Base-by-base conservation (phyloP, 2,797 vertebrate genomes). In the Coilia nasus region DNA sequence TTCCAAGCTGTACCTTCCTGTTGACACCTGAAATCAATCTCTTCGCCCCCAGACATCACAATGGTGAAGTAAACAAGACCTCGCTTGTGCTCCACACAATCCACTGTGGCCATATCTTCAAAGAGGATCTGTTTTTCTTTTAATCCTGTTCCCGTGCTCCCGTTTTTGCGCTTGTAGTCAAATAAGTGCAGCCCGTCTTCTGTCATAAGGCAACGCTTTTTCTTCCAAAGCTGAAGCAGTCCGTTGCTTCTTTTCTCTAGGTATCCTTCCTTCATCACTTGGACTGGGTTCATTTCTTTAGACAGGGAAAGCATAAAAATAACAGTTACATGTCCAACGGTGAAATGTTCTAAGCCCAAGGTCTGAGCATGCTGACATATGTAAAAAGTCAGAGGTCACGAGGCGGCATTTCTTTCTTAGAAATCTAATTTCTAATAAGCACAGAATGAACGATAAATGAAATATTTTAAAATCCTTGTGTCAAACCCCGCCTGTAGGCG, bases 201-300 rank as follows among this genome's bases (percentile, higher is more conserved):
- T 0, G 97, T 96, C 87, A 98, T 95, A 85, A 97, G 94, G 92
- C 97, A 98, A 62, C 95, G 96, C 89, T 98, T 98, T 88, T 95
- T 96, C 93, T 98, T 98, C 97, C 97, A 98, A 86, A 97, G 95
- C 94, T 98, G 97, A 91, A 98, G 95, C 83, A 98, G 96, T 5
- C 97, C 97, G 78, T 97, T 96, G 86, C 97, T 97, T 90, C 97
- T 95, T 93, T 98, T 98, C 96, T 98, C 97, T 95, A 98, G 89
- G 92, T 96, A 88, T 56, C 97, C 97, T 89, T 98, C 97, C 35
- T 95, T 92, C 88, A 96, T 95, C 92, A 96, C 96, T 83, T 96
- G 94, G 82, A 90, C 92, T 0, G 93, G 89, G 28, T 90, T 90
- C 91, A 94, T 93, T 92, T 93, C 95, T 46, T 59, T 35, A 44